Percentiles rank a stretch among this genome's conserved stretches.
These are phyloP conservation scores for Brachypteracias leptosomus DNA, from an alignment of 2,113 vertebrate species.

Conservation along the genomic window DNA sequence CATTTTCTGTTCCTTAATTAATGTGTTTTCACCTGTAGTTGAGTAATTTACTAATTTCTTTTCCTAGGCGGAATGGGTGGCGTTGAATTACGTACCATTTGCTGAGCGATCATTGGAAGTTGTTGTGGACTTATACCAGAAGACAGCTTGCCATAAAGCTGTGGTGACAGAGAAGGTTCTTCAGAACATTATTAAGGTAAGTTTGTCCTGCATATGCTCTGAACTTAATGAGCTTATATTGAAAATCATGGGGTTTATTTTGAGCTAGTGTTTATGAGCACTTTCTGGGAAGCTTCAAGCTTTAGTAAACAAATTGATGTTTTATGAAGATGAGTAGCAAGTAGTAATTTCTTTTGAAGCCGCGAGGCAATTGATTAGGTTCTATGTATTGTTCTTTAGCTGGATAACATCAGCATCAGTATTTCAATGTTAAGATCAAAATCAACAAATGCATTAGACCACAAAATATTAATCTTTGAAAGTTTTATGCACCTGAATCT, in stretches of 20 bases:
- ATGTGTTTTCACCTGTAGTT: not conserved
- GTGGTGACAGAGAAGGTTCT: conserved; percentile 96
- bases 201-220: not conserved
- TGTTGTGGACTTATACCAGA: conserved; percentile 96
- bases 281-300: not conserved
- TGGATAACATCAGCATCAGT: not conserved
- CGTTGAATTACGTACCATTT: conserved; percentile 98
- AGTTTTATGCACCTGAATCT: not conserved
- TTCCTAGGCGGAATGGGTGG: conserved; percentile 95
- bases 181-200: conserved; percentile 95
- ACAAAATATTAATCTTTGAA: not conserved
- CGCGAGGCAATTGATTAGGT: not conserved
- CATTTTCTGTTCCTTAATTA: conserved; percentile 21
- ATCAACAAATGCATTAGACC: not conserved
- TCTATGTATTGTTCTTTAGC: not conserved
- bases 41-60: conserved; percentile 50
- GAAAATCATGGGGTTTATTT: not conserved
- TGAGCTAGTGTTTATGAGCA: not conserved
- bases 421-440: not conserved
- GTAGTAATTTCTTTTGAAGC: not conserved
- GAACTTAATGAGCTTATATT: not conserved
- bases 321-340: not conserved
- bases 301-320: not conserved
- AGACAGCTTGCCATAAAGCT: conserved; percentile 98
- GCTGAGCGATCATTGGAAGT: conserved; percentile 96